Evolutionary conservation across 2,888 invertebrate species (phyloP).

Genomic region (Iselma pallidipennis): DNA sequence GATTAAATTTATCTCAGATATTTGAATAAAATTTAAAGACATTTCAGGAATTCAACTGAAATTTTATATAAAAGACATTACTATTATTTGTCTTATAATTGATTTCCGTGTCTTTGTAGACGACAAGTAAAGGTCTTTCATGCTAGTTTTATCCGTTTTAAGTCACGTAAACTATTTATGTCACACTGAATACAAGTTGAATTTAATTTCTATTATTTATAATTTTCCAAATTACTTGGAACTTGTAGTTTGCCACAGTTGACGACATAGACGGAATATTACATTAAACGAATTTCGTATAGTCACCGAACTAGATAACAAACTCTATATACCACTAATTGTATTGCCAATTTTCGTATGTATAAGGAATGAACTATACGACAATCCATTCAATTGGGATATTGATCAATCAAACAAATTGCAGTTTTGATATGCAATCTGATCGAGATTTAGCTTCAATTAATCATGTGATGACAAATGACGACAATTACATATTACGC

Average conservation of each 20-base stretch:
- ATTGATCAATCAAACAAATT: conserved; percentile 32
- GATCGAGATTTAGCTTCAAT: no score
- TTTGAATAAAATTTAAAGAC: neutral
- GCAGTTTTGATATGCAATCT: neutral
- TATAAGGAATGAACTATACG: no score
- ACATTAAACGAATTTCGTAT: no score
- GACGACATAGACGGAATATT: neutral
- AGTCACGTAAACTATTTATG: neutral
- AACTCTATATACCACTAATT: conserved; percentile 13
- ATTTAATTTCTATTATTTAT: no score
- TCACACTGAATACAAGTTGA: neutral
- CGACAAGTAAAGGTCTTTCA: neutral
- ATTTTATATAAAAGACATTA: no score
- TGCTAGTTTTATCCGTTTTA: neutral
- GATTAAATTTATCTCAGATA: neutral
- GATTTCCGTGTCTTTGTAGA: neutral
- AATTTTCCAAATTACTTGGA: neutral
- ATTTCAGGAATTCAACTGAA: neutral
- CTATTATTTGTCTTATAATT: no score
- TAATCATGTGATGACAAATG: no score
- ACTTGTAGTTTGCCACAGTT: neutral
- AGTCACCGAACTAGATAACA: no score
- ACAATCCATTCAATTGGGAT: conserved; percentile 32
- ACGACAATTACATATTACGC: no score
- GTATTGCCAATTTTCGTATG: conserved; percentile 28